Percentiles rank a stretch among this genome's conserved stretches.
phyloP scores from a whole-genome alignment of 2,113 vertebrate genomes.

The Onychorhynchus coronatus region DNA sequence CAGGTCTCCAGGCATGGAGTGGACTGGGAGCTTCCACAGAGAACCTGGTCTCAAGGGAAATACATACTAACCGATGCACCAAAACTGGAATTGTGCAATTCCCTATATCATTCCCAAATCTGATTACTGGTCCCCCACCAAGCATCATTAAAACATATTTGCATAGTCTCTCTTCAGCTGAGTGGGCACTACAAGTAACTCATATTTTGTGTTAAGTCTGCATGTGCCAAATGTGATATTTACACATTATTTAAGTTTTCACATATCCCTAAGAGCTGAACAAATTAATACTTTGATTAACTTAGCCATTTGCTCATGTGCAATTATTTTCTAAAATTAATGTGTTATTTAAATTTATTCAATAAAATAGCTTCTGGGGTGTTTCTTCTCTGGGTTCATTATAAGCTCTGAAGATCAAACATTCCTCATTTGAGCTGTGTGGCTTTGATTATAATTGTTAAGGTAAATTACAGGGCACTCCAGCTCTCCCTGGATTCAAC shows the following conservation, averaged over 20 bases:
- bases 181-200: background rate
- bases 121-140: background rate
- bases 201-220: background rate
- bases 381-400: conserved; percentile 22
- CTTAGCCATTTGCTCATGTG: background rate
- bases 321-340: conserved; percentile 23
- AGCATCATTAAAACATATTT: background rate
- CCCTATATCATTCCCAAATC: background rate
- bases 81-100: background rate
- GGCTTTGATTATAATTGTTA: conserved; percentile 20
- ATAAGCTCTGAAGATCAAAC: conserved; percentile 22
- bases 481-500: background rate
- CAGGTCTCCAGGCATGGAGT: rapidly evolving
- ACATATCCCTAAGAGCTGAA: conserved; percentile 17
- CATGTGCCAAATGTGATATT: background rate
- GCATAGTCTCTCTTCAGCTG: background rate
- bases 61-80: rapidly evolving
- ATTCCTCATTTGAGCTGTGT: background rate
- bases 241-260: conserved; percentile 28
- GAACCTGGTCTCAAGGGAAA: background rate
- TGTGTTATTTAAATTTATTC: conserved; percentile 46
- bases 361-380: conserved; percentile 18
- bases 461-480: background rate
- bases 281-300: conserved; percentile 46
- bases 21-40: background rate